phyloP scores from a whole-genome alignment of 2,113 vertebrate genomes.

The Mionectes macconnelli region DNA sequence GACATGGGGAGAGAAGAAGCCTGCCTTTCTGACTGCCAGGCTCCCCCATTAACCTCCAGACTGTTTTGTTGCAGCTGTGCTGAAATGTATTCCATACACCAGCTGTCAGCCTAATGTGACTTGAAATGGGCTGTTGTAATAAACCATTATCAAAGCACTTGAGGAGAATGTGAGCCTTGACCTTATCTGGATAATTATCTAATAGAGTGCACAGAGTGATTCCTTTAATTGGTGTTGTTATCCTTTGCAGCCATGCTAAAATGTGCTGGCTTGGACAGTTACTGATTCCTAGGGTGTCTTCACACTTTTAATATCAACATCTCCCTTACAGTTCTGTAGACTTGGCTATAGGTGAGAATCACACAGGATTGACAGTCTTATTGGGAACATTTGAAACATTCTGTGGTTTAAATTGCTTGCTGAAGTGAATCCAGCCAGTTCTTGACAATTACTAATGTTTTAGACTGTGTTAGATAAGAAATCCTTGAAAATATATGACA shows the following conservation, averaged over 20 bases:
- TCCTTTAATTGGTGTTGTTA: constrained; percentile 55
- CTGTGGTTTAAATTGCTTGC: background rate
- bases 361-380: background rate
- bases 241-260: background rate
- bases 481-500: background rate
- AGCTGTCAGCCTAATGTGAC: constrained; percentile 50
- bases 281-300: background rate
- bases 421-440: background rate
- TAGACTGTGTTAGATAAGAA: background rate
- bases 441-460: background rate
- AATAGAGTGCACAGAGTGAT: constrained; percentile 35
- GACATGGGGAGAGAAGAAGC: background rate
- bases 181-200: constrained; percentile 66
- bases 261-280: background rate
- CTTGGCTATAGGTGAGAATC: background rate
- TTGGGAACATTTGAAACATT: background rate
- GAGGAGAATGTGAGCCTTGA: constrained; percentile 61
- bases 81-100: constrained; percentile 42
- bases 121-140: constrained; percentile 57
- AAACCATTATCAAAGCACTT: constrained; percentile 57
- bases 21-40: background rate
- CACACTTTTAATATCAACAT: background rate
- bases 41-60: constrained; percentile 12
- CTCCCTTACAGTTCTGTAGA: background rate
- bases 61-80: background rate